Conservation (phyloP, 2,888 invertebrate species). For the Adela reaumurella region DNA sequence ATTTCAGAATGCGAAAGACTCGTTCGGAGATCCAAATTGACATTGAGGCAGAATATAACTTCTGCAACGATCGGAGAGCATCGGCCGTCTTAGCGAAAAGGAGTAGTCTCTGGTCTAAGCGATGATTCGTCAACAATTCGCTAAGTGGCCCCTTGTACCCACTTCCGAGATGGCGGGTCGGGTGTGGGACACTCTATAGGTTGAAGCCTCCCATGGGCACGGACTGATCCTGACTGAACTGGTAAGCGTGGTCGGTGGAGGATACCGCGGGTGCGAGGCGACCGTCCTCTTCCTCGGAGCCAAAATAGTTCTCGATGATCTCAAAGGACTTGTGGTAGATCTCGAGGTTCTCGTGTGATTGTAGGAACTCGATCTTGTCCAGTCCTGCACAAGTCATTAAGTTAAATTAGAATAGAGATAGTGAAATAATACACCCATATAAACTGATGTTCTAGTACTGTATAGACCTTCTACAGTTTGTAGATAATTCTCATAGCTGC, state of each 20-base stretch:
- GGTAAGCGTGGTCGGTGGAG: constrained; percentile 69
- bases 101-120: no score
- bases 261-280: constrained; percentile 76
- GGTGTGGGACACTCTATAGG: constrained; percentile 60
- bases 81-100: neutral
- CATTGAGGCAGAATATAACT: no score
- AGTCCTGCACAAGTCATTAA: constrained; percentile 61
- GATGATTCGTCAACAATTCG: no score
- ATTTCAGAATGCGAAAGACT: no score
- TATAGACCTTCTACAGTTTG: no score
- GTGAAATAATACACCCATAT: no score
- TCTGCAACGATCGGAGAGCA: neutral
- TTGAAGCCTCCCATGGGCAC: constrained; percentile 78
- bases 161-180: neutral
- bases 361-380: constrained; percentile 96
- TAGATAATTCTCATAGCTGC: no score
- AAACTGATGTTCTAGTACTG: no score
- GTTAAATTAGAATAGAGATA: no score
- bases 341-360: constrained; percentile 94
- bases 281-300: constrained; percentile 85
- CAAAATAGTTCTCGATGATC: constrained; percentile 94
- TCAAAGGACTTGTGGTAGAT: constrained; percentile 97
- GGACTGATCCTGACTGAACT: constrained; percentile 67
- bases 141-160: neutral
- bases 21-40: no score